Percentiles rank a stretch among this genome's conserved stretches.
Evolutionary conservation across 2,797 vertebrate species (phyloP).

Genomic region (Sternarchorhynchus goeldii): DNA sequence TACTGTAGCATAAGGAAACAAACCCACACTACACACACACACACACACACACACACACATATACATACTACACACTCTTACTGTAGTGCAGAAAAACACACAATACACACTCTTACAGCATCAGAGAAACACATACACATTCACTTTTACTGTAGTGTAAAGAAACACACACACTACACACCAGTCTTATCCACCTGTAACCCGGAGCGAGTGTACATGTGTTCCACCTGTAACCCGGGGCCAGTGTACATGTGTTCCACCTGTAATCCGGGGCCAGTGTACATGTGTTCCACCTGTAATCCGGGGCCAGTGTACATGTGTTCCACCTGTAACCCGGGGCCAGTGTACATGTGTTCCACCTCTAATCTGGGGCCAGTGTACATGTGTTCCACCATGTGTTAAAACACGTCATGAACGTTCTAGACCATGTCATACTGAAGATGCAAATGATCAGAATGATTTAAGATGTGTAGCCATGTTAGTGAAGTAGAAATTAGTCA

Average conservation of each 20-base stretch:
- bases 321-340: too few relatives aligned
- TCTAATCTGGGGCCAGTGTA: background rate
- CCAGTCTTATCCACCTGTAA: background rate
- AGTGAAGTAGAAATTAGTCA: slow-evolving; percentile 19
- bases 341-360: too few relatives aligned
- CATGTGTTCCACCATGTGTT: background rate
- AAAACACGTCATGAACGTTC: too few relatives aligned
- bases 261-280: too few relatives aligned
- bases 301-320: background rate
- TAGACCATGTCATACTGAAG: background rate
- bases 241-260: too few relatives aligned
- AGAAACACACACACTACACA: too few relatives aligned
- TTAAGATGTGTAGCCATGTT: too few relatives aligned
- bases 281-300: background rate
- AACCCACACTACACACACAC: slow-evolving; percentile 32
- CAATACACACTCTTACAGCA: slow-evolving; percentile 11
- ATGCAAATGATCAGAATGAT: slow-evolving; percentile 8
- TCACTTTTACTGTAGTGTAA: slow-evolving; percentile 28
- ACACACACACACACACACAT: slow-evolving; percentile 13
- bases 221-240: too few relatives aligned
- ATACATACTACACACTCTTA: slow-evolving; percentile 2
- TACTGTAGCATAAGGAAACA: slow-evolving; percentile 34
- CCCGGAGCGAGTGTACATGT: background rate
- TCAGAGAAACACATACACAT: slow-evolving; percentile 12
- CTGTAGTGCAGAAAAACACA: slow-evolving; percentile 36